Evolutionary conservation across 1,140 invertebrate genomes (phyloP).

Genomic region (Drosophila nigrodunni): DNA sequence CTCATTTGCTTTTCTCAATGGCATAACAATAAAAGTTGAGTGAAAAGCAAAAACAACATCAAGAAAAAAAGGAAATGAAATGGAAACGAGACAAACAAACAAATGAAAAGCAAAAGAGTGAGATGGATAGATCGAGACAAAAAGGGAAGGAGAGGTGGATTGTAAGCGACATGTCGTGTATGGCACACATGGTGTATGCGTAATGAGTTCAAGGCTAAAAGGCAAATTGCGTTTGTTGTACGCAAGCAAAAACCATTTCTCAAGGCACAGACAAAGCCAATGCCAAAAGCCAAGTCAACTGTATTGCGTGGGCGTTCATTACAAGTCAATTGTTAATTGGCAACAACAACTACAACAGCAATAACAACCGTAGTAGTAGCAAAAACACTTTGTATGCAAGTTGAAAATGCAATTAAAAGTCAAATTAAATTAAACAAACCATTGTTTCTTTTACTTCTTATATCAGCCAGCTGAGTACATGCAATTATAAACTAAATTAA

Average conservation of each 20-base stretch:
- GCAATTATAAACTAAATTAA: constrained; percentile 61
- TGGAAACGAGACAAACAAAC: constrained; percentile 38
- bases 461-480: background rate
- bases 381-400: constrained; percentile 21
- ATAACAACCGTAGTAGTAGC: constrained; percentile 8
- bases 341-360: constrained; percentile 27
- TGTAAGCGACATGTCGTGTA: constrained; percentile 11
- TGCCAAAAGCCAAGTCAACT: constrained; percentile 37
- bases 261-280: constrained; percentile 30
- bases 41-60: constrained; percentile 45
- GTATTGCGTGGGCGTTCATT: constrained; percentile 44
- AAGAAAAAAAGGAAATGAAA: constrained; percentile 67
- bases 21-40: constrained; percentile 79
- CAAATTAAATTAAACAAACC: constrained; percentile 68
- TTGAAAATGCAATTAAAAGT: constrained; percentile 70
- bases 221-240: constrained; percentile 54
- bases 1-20: constrained; percentile 41
- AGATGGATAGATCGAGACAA: constrained; percentile 6
- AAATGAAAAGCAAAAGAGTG: background rate
- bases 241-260: constrained; percentile 27
- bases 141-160: background rate
- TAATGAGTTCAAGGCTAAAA: constrained; percentile 74
- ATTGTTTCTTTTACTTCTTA: constrained; percentile 11
- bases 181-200: constrained; percentile 60
- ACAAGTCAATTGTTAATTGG: constrained; percentile 78